Conservation (phyloP, 2,888 invertebrate species). For the Salticus scenicus region DNA sequence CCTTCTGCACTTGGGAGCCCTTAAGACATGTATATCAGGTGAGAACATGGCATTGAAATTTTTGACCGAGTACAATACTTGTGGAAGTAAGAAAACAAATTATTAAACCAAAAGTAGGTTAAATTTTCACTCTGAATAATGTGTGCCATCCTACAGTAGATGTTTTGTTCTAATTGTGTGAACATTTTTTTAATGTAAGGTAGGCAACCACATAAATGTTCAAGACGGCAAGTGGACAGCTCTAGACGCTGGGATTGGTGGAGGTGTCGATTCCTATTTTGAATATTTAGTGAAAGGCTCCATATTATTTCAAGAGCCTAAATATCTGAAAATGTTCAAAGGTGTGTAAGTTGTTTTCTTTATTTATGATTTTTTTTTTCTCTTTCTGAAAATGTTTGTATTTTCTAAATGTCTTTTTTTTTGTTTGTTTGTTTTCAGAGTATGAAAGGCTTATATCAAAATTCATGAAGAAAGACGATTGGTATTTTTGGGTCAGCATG, state of each 20-base stretch:
- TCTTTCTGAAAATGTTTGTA: too few relatives aligned
- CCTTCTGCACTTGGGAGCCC: too few relatives aligned
- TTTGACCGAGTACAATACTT: too few relatives aligned
- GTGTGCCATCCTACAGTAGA: too few relatives aligned
- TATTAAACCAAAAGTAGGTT: too few relatives aligned
- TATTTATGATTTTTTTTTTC: too few relatives aligned
- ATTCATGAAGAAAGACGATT: slow-evolving; percentile 90
- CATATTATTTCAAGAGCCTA: slow-evolving; percentile 90
- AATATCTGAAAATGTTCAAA: slow-evolving; percentile 92
- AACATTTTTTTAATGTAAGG: slow-evolving; percentile 78
- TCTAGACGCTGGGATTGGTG: slow-evolving; percentile 96
- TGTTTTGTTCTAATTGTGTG: too few relatives aligned
- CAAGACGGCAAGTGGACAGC: slow-evolving; percentile 97
- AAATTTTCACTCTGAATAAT: too few relatives aligned
- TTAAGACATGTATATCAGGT: too few relatives aligned
- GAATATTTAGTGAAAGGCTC: slow-evolving; percentile 98
- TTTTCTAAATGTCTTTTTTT: too few relatives aligned
- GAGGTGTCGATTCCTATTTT: slow-evolving; percentile 97
- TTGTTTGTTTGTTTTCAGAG: slow-evolving; percentile 74
- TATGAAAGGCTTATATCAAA: slow-evolving; percentile 77
- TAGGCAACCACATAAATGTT: slow-evolving; percentile 92
- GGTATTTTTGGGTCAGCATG: slow-evolving; percentile 99
- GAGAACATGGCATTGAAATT: too few relatives aligned
- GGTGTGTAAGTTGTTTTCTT: slow-evolving; percentile 75
- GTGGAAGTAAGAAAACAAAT: too few relatives aligned